Evolutionary conservation across 92 coral and sea anemone genomes (phyloP).

Genomic region (Umimayanthus chanpuru): DNA sequence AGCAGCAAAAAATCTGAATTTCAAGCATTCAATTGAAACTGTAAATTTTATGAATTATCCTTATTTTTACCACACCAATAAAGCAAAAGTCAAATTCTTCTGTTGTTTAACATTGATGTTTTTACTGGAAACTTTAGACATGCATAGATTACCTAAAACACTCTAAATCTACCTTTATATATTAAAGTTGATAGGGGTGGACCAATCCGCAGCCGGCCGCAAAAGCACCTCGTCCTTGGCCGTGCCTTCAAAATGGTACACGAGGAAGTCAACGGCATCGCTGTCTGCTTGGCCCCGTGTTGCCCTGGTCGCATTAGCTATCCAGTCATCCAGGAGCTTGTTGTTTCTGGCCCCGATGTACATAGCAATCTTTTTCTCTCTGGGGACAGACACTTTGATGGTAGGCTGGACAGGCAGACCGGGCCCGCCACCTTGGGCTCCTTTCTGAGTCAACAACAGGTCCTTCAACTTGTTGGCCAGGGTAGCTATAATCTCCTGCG

Average conservation of each 20-base stretch:
- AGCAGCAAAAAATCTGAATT: no score
- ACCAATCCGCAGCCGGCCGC: slow-evolving; percentile 34
- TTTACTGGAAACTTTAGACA: no score
- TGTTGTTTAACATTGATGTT: no score
- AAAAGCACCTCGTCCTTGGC: slow-evolving; percentile 55
- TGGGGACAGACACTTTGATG: slow-evolving; percentile 47
- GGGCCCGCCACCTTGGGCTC: neutral
- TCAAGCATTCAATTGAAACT: no score
- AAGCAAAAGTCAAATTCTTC: no score
- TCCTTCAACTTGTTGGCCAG: slow-evolving; percentile 36
- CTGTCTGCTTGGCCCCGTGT: slow-evolving; percentile 41
- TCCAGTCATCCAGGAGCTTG: slow-evolving; percentile 61
- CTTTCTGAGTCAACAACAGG: slow-evolving; percentile 37
- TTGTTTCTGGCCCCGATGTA: slow-evolving; percentile 54
- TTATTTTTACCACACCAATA: no score
- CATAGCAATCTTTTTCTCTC: slow-evolving; percentile 50
- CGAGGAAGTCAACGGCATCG: slow-evolving; percentile 54
- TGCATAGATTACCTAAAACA: no score
- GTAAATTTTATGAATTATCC: no score
- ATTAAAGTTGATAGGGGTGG: slow-evolving; percentile 3
- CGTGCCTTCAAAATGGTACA: slow-evolving; percentile 60
- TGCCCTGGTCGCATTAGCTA: slow-evolving; percentile 60
- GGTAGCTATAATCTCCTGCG: slow-evolving; percentile 14
- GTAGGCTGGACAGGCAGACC: neutral
- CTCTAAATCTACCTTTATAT: no score